Evolutionary conservation across 92 coral and sea anemone genomes (phyloP).

Genomic region (Zoanthus gigantus): DNA sequence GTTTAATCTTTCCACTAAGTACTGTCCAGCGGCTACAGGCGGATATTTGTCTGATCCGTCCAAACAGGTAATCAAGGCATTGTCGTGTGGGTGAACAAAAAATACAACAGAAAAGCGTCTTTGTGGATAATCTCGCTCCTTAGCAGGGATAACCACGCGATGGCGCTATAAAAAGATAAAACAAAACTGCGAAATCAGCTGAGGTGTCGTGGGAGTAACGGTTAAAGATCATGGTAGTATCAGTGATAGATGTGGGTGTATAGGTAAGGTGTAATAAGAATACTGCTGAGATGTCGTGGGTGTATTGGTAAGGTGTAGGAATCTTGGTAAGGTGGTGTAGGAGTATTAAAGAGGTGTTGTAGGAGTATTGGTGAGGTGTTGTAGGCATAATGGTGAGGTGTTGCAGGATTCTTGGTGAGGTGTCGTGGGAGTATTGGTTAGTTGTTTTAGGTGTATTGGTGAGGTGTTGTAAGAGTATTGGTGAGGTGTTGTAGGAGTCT

Average conservation of each 20-base stretch:
- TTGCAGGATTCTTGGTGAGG: no score
- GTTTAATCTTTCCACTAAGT: slow-evolving; percentile 30
- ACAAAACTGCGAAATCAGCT: neutral
- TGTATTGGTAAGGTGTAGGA: neutral
- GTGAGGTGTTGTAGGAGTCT: neutral
- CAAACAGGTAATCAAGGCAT: slow-evolving; percentile 47
- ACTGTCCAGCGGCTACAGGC: slow-evolving; percentile 53
- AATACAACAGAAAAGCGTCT: slow-evolving; percentile 53
- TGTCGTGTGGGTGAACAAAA: slow-evolving; percentile 53
- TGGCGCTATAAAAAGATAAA: slow-evolving; percentile 52
- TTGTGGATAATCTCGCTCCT: slow-evolving; percentile 17
- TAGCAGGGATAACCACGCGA: slow-evolving; percentile 53
- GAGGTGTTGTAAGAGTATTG: neutral
- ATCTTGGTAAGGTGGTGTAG: neutral
- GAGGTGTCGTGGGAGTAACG: no score
- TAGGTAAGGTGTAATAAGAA: neutral
- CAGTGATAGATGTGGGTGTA: neutral
- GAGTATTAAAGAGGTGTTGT: neutral
- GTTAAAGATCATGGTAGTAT: no score
- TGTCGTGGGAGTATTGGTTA: no score
- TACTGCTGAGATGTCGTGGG: neutral
- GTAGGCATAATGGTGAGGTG: no score
- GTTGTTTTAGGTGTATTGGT: no score
- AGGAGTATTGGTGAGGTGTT: neutral
- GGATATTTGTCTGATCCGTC: slow-evolving; percentile 58